Evolutionary conservation across 2,888 invertebrate genomes (phyloP), one percentile per base, ranked within the genome.

Genomic region (Tromatobia lineatoria): DNA sequence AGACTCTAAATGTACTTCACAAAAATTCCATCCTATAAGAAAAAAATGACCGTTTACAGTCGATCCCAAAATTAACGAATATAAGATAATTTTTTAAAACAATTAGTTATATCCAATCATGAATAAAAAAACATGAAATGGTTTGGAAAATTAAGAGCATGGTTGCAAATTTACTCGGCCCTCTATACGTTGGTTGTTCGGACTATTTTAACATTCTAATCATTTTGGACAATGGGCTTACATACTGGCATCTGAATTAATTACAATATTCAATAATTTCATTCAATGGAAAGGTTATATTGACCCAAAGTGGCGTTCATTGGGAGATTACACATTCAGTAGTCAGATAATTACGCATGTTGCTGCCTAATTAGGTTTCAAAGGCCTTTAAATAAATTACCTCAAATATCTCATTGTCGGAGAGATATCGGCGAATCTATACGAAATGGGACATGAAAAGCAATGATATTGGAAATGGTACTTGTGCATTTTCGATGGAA

Each of bases 391-490:
- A 57, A 57, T 57, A 23, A 2, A 25, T 13, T 25, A 23, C 57
- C 25, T 4, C 4, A 25, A 57, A 25, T 25, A 57, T 50, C 4
- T 18, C 50, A n/a, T n/a, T 18, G 18, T 6, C 18, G n/a, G n/a
- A 15, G 50, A 50, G 50, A 6, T 18, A n/a, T 6, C 18, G n/a
- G n/a, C 3, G 50, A 50, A 18, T 3, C 10, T 38, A 25, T 29
- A 34, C 29, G 59, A 15, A 59, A 29, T 20, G 0, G 20, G 7
- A 23, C 11, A n/a, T 15, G 29, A 29, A 61, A 34, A n/a, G 0
- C 34, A 34, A 61, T 34, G 61, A 61, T 61, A 61, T 34, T 10
- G 61, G 34, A 61, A 61, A 34, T 57, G 54, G 3, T 25, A 57
- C 57, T 57, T 57, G 3, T 25, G 8, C 13, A 25, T 20, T 20